Evolutionary conservation across 2,888 invertebrate species (phyloP), one percentile per base, ranked within the genome.

Genomic region (Agrotis segetum): DNA sequence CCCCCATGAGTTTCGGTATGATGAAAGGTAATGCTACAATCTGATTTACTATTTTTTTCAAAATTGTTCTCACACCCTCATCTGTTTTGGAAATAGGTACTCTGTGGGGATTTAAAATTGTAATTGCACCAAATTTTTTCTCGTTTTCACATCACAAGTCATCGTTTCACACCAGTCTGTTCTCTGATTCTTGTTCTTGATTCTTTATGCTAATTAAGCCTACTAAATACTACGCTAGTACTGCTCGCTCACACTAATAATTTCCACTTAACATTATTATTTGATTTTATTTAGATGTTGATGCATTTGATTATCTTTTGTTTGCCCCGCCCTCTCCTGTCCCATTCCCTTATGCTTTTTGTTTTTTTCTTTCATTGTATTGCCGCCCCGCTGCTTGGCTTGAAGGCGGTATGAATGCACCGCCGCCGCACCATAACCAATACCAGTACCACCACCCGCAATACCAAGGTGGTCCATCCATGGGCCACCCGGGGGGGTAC

Each of bases 1-100:
- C 97, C 96, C 97, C 98, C 96, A 97, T 98, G 97, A 97, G 97
- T 97, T 98, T 97, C 97, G 98, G 98, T 97, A 98, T 98, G 96
- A 97, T 98, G 96, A 98, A 98, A 98, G 98, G 98, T 98, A 98
- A 97, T 96, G 93, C 94, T 91, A 91, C 91, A 89, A 92, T 90
- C 89, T 91, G 92, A 92, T 89, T 89, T 91, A 88, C 88, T 89
- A 83, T 88, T 87, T 87, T 88, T 91, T 94, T 93, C 93, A 90
- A 96, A 95, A 94, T 94, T 91, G 81, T 95, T 87, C 88, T 90
- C 90, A 89, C 91, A 90, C 89, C 86, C 91, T 92, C 93, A 94
- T 91, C 90, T 91, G 88, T 91, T 90, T 92, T 88, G 93, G 94
- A 92, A 88, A 74, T 93, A 95, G 95, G 95, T 92, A 88, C 87